phyloP scores from a whole-genome alignment of 1,140 invertebrate genomes.

The Euura lappo region DNA sequence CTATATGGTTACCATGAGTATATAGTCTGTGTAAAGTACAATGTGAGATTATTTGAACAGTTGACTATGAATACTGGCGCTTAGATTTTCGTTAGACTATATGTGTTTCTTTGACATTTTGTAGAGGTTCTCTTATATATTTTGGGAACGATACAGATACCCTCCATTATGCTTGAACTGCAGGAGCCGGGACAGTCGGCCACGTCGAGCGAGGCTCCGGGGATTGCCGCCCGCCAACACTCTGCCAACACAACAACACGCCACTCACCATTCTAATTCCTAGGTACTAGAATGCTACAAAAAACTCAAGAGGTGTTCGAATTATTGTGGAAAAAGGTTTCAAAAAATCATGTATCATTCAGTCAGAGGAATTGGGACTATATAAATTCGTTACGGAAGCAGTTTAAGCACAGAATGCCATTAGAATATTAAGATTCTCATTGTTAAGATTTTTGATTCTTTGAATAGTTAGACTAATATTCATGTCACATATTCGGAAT shows the following conservation, averaged over 20 bases:
- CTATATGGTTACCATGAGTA: too few species aligned
- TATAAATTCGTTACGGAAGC: too few species aligned
- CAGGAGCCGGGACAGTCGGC: slow-evolving; percentile 85
- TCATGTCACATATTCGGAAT: too few species aligned
- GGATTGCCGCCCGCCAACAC: slow-evolving; percentile 73
- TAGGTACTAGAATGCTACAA: slow-evolving; percentile 52
- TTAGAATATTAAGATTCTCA: too few species aligned
- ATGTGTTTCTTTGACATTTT: background rate
- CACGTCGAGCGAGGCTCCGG: slow-evolving; percentile 83
- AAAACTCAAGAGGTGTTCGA: slow-evolving; percentile 54
- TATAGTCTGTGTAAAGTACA: too few species aligned
- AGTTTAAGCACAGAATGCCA: too few species aligned
- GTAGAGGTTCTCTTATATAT: slow-evolving; percentile 8
- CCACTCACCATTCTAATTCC: slow-evolving; percentile 62
- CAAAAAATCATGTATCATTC: too few species aligned
- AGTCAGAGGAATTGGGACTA: too few species aligned
- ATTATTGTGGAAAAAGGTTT: slow-evolving; percentile 12
- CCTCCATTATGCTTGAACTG: slow-evolving; percentile 87
- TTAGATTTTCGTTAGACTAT: background rate
- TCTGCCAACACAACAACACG: slow-evolving; percentile 66
- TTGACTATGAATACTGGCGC: background rate
- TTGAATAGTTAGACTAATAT: too few species aligned
- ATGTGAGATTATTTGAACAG: too few species aligned
- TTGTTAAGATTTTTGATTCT: too few species aligned
- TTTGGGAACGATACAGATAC: slow-evolving; percentile 69